Percentiles rank a stretch among this genome's conserved stretches.
phyloP scores from a whole-genome alignment of 2,888 invertebrate genomes.

The Leptinotarsa rubiginosa region DNA sequence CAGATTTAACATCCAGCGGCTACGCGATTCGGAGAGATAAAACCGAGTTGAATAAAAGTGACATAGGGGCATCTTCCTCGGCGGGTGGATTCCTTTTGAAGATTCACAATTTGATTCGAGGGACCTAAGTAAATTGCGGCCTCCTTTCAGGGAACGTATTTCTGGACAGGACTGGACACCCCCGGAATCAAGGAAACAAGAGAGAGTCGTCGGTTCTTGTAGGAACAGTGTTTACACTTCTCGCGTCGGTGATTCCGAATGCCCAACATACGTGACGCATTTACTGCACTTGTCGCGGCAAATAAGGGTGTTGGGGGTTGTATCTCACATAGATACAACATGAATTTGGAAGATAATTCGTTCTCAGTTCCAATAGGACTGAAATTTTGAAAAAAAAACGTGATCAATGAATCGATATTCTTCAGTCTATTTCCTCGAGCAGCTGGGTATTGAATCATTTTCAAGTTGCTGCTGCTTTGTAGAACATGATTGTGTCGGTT shows the following conservation, averaged over 20 bases:
- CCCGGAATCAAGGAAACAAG: conserved; percentile 28
- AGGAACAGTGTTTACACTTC: conserved; percentile 56
- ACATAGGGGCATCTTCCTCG: conserved; percentile 62
- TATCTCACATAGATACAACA: no score
- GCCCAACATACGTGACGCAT: conserved; percentile 38
- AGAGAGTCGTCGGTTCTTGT: conserved; percentile 25
- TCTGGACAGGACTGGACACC: conserved; percentile 25
- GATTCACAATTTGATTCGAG: conserved; percentile 64
- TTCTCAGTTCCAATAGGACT: no score
- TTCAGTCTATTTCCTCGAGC: no score
- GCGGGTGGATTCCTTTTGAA: conserved; percentile 61
- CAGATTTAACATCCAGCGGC: conserved; percentile 59
- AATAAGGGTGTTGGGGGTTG: not conserved
- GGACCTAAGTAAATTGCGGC: conserved; percentile 67
- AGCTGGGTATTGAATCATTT: no score
- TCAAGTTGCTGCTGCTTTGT: no score
- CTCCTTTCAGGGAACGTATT: conserved; percentile 51
- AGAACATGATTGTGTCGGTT: no score
- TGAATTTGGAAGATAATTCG: no score
- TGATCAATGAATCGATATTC: no score
- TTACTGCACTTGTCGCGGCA: conserved; percentile 28
- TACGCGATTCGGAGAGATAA: conserved; percentile 61
- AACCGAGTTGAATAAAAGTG: conserved; percentile 65
- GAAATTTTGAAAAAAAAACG: no score
- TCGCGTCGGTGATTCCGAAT: conserved; percentile 54